phyloP scores from a whole-genome alignment of 2,888 invertebrate genomes.

The Andricus quercusramuli region DNA sequence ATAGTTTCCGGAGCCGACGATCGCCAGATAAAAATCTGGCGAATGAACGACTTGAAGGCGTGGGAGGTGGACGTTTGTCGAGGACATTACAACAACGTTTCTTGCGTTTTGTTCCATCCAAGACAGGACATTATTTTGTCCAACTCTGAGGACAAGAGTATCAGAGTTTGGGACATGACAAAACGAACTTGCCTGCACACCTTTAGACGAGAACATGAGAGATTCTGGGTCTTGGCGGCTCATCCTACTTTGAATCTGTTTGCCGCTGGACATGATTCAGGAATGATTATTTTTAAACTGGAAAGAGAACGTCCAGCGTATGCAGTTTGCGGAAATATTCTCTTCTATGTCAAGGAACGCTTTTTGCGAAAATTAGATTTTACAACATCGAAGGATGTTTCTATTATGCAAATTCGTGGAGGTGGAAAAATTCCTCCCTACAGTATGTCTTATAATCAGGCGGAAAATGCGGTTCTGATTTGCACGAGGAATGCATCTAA shows the following conservation, averaged over 20 bases:
- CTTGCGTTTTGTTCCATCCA: slow-evolving; percentile 98
- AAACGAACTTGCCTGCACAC: slow-evolving; percentile 95
- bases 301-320: slow-evolving; percentile 98
- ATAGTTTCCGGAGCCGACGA: slow-evolving; percentile 99
- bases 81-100: slow-evolving; percentile 99
- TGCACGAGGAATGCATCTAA: slow-evolving; percentile 88
- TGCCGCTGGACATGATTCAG: slow-evolving; percentile 99
- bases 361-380: slow-evolving; percentile 95
- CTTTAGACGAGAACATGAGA: slow-evolving; percentile 95
- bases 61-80: slow-evolving; percentile 99
- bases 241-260: slow-evolving; percentile 98
- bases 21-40: slow-evolving; percentile 97
- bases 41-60: slow-evolving; percentile 99
- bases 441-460: slow-evolving; percentile 98
- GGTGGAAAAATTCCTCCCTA: slow-evolving; percentile 87
- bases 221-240: slow-evolving; percentile 98
- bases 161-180: slow-evolving; percentile 99
- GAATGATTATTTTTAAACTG: slow-evolving; percentile 92
- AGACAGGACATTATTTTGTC: slow-evolving; percentile 97
- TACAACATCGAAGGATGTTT: slow-evolving; percentile 93
- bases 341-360: slow-evolving; percentile 98
- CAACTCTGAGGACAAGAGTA: slow-evolving; percentile 98
- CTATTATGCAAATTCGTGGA: slow-evolving; percentile 95
- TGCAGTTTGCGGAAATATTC: slow-evolving; percentile 93
- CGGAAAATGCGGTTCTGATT: slow-evolving; percentile 95